Percentiles rank a stretch among this genome's conserved stretches.
phyloP scores from a whole-genome alignment of 2,888 invertebrate species.

The Philereme transversata region DNA sequence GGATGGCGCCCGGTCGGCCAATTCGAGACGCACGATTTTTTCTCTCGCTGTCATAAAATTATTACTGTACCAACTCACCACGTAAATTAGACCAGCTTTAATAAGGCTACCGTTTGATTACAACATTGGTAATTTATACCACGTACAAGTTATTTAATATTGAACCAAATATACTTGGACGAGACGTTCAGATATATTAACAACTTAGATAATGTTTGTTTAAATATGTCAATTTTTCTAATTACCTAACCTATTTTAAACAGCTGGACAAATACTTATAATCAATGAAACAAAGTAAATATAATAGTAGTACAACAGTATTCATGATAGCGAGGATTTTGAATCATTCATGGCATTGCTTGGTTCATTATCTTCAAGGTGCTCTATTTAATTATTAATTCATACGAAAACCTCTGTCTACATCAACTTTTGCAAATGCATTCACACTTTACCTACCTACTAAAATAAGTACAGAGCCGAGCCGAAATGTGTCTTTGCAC shows the following conservation, averaged over 20 bases:
- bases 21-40: constrained; percentile 61
- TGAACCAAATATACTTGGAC: neutral
- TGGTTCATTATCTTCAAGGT: constrained; percentile 13
- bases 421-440: neutral
- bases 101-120: constrained; percentile 48
- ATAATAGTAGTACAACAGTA: constrained; percentile 4
- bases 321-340: constrained; percentile 8
- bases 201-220: constrained; percentile 3
- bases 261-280: constrained; percentile 10
- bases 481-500: no score
- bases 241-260: constrained; percentile 18
- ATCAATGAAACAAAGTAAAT: constrained; percentile 7
- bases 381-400: constrained; percentile 15
- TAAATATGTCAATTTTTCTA: constrained; percentile 5
- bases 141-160: neutral
- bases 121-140: constrained; percentile 30
- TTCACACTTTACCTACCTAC: neutral
- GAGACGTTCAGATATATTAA: constrained; percentile 1
- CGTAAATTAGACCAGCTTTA: constrained; percentile 35
- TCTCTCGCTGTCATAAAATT: constrained; percentile 59
- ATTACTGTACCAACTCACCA: constrained; percentile 51
- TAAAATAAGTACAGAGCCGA: no score
- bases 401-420: neutral
- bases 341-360: constrained; percentile 18
- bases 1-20: constrained; percentile 64